These are phyloP conservation scores for Galaxea fascicularis DNA, from an alignment of 92 coral and sea anemone species.

Conservation along the genomic window DNA sequence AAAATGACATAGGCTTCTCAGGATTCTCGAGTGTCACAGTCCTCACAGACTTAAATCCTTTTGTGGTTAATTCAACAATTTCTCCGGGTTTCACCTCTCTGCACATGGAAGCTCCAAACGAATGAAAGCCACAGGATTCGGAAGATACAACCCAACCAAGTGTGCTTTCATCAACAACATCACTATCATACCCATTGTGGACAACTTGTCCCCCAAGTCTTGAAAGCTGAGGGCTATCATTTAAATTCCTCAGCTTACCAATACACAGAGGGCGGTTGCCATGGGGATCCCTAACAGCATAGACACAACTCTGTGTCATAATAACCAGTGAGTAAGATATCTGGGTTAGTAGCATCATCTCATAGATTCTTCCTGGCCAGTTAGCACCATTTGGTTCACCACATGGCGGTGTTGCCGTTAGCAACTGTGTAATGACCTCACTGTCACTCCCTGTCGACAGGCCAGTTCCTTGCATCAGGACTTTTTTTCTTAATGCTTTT, in stretches of 20 bases:
- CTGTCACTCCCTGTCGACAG: slow-evolving; percentile 95
- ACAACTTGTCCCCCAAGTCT: slow-evolving; percentile 45
- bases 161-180: slow-evolving; percentile 52
- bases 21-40: slow-evolving; percentile 67
- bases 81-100: slow-evolving; percentile 94
- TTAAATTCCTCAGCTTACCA: slow-evolving; percentile 78
- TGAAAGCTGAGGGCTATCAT: slow-evolving; percentile 55
- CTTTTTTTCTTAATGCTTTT: slow-evolving; percentile 79
- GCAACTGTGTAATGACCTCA: slow-evolving; percentile 92
- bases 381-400: slow-evolving; percentile 97
- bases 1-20: slow-evolving; percentile 81
- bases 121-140: slow-evolving; percentile 92
- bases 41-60: slow-evolving; percentile 81
- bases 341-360: slow-evolving; percentile 80
- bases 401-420: slow-evolving; percentile 92
- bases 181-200: slow-evolving; percentile 49
- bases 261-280: slow-evolving; percentile 96
- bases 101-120: slow-evolving; percentile 90
- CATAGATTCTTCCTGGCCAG: slow-evolving; percentile 93
- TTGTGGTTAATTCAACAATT: slow-evolving; percentile 85
- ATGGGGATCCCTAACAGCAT: slow-evolving; percentile 97
- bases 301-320: slow-evolving; percentile 85
- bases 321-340: slow-evolving; percentile 92
- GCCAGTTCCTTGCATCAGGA: slow-evolving; percentile 85
- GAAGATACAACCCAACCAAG: slow-evolving; percentile 97